phyloP scores from a whole-genome alignment of 2,888 invertebrate species.

The Abrostola triplasia region DNA sequence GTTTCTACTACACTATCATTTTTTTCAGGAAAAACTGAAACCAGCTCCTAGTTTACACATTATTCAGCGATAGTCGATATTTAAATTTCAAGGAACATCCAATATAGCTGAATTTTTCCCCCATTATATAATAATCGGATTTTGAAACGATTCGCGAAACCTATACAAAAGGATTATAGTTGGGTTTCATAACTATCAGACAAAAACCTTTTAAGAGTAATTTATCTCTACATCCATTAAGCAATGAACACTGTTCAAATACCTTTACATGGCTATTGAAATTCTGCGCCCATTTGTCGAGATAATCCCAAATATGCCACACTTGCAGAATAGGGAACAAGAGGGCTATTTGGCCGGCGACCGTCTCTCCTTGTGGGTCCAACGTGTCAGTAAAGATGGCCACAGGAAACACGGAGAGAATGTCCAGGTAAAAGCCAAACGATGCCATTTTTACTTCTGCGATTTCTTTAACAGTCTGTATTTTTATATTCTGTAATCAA shows the following conservation, averaged over 20 bases:
- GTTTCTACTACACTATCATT: no score
- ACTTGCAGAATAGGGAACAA: slow-evolving; percentile 78
- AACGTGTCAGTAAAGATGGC: slow-evolving; percentile 78
- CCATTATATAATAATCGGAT: no score
- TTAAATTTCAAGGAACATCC: no score
- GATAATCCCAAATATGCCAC: slow-evolving; percentile 82
- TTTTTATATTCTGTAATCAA: slow-evolving; percentile 69
- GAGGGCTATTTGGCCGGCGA: slow-evolving; percentile 71
- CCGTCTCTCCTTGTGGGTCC: slow-evolving; percentile 69
- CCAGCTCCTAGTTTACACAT: no score
- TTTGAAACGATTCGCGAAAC: no score
- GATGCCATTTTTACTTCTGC: slow-evolving; percentile 81
- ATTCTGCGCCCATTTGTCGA: slow-evolving; percentile 72
- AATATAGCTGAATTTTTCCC: no score
- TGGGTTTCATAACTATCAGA: no score
- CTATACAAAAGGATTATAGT: no score
- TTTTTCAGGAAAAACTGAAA: no score
- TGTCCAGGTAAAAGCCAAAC: slow-evolving; percentile 80
- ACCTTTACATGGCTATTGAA: slow-evolving; percentile 77
- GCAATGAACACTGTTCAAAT: slow-evolving; percentile 5
- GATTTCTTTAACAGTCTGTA: slow-evolving; percentile 80
- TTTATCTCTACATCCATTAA: not conserved
- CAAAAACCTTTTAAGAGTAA: no score
- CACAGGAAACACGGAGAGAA: slow-evolving; percentile 81
- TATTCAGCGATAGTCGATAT: no score